Evolutionary conservation across 2,113 vertebrate genomes (phyloP).

Genomic region (Paramormyrops kingsleyae): DNA sequence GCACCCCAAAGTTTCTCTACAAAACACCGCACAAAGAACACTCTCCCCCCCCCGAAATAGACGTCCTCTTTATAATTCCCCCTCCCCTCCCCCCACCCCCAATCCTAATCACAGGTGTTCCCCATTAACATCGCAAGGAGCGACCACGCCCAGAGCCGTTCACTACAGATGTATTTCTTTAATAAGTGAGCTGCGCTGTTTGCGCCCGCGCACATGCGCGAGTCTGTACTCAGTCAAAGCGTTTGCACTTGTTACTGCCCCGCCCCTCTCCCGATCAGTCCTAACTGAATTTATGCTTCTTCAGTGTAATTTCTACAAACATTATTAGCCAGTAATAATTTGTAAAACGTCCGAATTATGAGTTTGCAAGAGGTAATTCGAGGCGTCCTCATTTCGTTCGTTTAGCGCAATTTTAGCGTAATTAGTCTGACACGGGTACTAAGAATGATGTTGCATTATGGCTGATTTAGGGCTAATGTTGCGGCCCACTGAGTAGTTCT

Average conservation of each 20-base stretch:
- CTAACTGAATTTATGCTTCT: not conserved
- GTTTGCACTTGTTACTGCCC: not conserved
- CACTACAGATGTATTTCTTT: not conserved
- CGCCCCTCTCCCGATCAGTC: too few species aligned
- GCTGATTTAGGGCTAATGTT: not conserved
- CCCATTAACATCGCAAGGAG: too few species aligned
- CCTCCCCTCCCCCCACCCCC: too few species aligned
- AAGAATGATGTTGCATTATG: conserved; percentile 23
- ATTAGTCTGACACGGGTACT: not conserved
- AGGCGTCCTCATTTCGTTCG: not conserved
- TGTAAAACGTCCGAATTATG: not conserved
- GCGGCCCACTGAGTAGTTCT: not conserved
- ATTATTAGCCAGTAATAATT: not conserved
- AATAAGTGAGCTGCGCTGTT: not conserved
- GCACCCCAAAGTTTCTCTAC: too few species aligned
- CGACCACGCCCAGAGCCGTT: too few species aligned
- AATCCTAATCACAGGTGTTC: too few species aligned
- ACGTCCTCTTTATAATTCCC: too few species aligned
- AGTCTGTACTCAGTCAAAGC: not conserved
- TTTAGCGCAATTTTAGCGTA: conserved; percentile 30
- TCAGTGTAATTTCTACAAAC: not conserved
- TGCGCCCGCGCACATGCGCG: not conserved
- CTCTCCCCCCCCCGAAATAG: too few species aligned
- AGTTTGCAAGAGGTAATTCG: conserved; percentile 48
- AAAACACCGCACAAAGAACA: too few species aligned